These are phyloP conservation scores for Aporophyla lueneburgensis DNA, from an alignment of 2,888 invertebrate species.

Conservation along the genomic window DNA sequence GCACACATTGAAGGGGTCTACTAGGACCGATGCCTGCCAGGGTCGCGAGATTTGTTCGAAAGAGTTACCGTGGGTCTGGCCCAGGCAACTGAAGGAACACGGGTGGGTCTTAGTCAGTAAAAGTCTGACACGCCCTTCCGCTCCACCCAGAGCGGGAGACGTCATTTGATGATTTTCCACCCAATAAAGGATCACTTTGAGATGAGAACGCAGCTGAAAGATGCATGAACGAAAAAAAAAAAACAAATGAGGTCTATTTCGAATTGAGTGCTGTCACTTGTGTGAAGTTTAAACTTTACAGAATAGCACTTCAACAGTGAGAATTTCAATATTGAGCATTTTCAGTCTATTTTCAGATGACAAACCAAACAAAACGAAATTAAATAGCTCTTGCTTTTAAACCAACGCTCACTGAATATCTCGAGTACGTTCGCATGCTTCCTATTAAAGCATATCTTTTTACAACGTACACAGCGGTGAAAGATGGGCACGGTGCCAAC, in stretches of 20 bases:
- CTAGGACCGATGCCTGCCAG: too few relatives aligned
- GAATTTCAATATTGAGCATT: too few relatives aligned
- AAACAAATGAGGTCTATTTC: neutral
- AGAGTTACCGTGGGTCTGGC: too few relatives aligned
- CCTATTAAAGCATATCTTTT: slow-evolving; percentile 56
- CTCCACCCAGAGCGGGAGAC: too few relatives aligned
- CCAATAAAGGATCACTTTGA: neutral
- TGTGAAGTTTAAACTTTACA: neutral
- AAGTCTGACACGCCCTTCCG: too few relatives aligned
- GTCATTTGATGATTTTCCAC: too few relatives aligned
- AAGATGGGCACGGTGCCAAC: slow-evolving; percentile 61
- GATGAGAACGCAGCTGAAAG: neutral
- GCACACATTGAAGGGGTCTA: too few relatives aligned
- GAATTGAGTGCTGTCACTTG: slow-evolving; percentile 1
- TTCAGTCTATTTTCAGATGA: neutral
- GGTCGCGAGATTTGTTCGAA: too few relatives aligned
- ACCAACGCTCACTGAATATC: slow-evolving; percentile 33
- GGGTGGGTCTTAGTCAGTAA: too few relatives aligned
- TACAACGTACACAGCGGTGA: slow-evolving; percentile 38
- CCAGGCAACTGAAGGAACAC: too few relatives aligned
- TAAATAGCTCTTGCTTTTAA: slow-evolving; percentile 38
- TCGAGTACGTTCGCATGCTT: slow-evolving; percentile 40
- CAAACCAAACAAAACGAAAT: slow-evolving; percentile 9
- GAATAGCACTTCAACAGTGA: slow-evolving; percentile 1
- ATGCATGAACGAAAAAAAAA: neutral